Evolutionary conservation across 2,113 vertebrate species (phyloP), one percentile per base, ranked within the genome.

Genomic region (Heliornis fulica): DNA sequence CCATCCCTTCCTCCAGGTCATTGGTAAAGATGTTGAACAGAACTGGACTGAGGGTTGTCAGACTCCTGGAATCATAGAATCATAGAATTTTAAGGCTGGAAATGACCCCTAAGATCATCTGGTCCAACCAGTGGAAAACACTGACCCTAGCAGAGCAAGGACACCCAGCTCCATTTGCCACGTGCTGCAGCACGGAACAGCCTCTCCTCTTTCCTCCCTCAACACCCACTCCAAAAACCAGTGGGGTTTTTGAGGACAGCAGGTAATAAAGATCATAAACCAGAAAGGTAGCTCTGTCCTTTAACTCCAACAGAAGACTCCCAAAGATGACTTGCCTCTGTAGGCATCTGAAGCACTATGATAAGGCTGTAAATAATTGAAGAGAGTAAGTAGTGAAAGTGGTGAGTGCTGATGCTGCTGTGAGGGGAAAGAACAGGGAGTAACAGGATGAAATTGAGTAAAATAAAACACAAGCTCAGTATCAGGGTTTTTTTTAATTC

Each of bases 341-440:
- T 26, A 53, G 59, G 6, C 2, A 10, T 40, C 66, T 50, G 82
- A 92, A 68, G 63, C 75, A 59, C 40, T 54, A 8, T 4, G 40
- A 90, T 83, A 53, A 94, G 64, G 56, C 83, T 77, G 72, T 84
- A 81, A 96, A 78, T 95, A 56, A 81, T 36, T 90, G 86, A 63
- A 10, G 89, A 57, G 64, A 75, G 54, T 51, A 54, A 83, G 80
- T 11, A 76, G 71, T 25, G 84, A 22, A 31, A 0, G 45, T 29
- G 59, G 21, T 20, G 65, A 80, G 65, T 28, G 57, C 51, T 25
- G 84, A 61, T 48, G 82, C 61, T 50, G 66, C 70, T 91, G 51
- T n/a, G 61, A 84, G 41, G 60, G 86, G 79, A 77, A 77, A 91
- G 92, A 46, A 53, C 22, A 0, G 61, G 51, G 56, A 82, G 59